phyloP scores from a whole-genome alignment of 2,113 vertebrate species.

The Plestiodon gilberti region DNA sequence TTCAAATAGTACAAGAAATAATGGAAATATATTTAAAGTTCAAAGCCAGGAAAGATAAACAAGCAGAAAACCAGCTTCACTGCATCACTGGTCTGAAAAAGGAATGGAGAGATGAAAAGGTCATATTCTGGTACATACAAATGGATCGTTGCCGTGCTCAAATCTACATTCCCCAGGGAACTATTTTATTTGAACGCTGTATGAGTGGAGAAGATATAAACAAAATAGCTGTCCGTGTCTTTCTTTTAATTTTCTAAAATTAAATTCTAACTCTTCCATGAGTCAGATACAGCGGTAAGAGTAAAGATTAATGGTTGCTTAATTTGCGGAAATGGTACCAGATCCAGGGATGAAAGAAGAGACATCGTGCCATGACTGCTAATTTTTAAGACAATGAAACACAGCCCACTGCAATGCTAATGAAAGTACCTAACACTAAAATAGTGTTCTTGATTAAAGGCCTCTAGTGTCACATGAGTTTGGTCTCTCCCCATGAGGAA shows the following conservation, averaged over 20 bases:
- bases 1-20: not conserved
- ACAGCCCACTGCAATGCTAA: not conserved
- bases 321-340: constrained; percentile 35
- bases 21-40: not conserved
- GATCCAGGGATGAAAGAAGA: constrained; percentile 18
- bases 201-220: not conserved
- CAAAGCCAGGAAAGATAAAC: not conserved
- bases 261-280: constrained; percentile 44
- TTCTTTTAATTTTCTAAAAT: constrained; percentile 41
- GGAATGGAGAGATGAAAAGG: not conserved
- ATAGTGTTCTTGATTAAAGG: constrained; percentile 3
- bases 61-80: not conserved
- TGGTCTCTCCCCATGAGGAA: constrained; percentile 22
- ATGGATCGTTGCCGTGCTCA: not conserved
- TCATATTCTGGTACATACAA: not conserved
- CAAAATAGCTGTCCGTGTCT: constrained; percentile 22
- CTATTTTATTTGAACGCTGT: constrained; percentile 8
- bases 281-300: constrained; percentile 45
- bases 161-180: not conserved
- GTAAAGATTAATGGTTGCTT: constrained; percentile 46
- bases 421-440: constrained; percentile 10
- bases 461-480: constrained; percentile 19
- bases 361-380: constrained; percentile 6
- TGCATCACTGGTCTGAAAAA: not conserved
- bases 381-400: constrained; percentile 25